These are phyloP conservation scores for Melitaea cinxia DNA, from an alignment of 1,140 invertebrate species.

Conservation along the genomic window DNA sequence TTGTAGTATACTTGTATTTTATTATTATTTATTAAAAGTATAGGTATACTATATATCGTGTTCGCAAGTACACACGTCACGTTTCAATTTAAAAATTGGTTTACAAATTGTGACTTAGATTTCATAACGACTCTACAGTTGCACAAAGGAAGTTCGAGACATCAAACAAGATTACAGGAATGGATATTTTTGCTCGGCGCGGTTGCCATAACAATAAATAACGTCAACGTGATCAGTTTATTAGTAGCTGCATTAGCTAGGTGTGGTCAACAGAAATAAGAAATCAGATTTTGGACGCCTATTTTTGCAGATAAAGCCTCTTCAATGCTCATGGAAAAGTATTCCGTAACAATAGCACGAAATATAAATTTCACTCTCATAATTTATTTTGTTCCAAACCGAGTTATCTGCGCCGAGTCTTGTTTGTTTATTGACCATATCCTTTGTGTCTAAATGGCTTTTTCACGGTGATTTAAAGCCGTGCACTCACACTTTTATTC, in stretches of 20 bases:
- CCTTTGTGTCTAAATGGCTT: conserved; percentile 66
- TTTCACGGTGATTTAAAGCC: conserved; percentile 61
- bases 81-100: neutral
- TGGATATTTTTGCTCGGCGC: conserved; percentile 61
- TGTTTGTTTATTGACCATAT: conserved; percentile 72
- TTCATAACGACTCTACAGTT: conserved; percentile 3
- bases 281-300: conserved; percentile 51
- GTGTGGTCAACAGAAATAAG: conserved; percentile 47
- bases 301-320: conserved; percentile 48
- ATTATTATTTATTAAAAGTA: no score
- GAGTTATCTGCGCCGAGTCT: conserved; percentile 53
- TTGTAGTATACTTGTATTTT: no score
- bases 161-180: conserved; percentile 53
- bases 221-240: conserved; percentile 74
- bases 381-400: conserved; percentile 53
- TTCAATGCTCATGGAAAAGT: conserved; percentile 48
- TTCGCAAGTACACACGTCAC: no score
- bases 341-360: conserved; percentile 46
- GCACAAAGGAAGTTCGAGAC: conserved; percentile 12
- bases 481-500: conserved; percentile 42
- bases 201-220: conserved; percentile 76
- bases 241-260: conserved; percentile 72
- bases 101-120: neutral
- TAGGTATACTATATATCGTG: no score
- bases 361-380: conserved; percentile 57